phyloP scores from a whole-genome alignment of 2,797 vertebrate species.

The Hippoglossus hippoglossus region DNA sequence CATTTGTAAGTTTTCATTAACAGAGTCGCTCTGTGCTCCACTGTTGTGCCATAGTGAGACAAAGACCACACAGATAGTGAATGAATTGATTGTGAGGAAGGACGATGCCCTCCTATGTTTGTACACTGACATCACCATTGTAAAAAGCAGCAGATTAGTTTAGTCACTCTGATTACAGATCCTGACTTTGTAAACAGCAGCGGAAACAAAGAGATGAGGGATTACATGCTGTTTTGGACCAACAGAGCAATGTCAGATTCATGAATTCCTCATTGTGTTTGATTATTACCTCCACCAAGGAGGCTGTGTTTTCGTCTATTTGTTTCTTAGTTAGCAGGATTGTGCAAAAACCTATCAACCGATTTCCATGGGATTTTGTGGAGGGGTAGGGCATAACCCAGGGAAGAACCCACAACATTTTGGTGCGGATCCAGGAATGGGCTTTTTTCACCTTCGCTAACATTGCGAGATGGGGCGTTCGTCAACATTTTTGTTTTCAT shows the following conservation, averaged over 20 bases:
- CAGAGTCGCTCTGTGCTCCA: neutral
- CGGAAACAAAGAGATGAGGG: constrained; percentile 28
- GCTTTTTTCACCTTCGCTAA: too few species aligned
- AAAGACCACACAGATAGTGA: constrained; percentile 16
- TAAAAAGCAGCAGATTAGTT: constrained; percentile 24
- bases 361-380: too few species aligned
- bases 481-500: too few species aligned
- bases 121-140: constrained; percentile 36
- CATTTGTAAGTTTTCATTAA: constrained; percentile 32
- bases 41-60: constrained; percentile 9
- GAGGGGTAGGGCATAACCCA: too few species aligned
- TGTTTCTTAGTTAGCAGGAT: neutral
- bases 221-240: constrained; percentile 23
- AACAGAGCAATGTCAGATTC: constrained; percentile 3
- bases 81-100: constrained; percentile 19
- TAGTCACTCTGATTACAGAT: constrained; percentile 31
- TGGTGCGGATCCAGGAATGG: too few species aligned
- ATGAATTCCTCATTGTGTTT: constrained; percentile 9
- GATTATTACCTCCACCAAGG: neutral
- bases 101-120: constrained; percentile 52
- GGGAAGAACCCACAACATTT: too few species aligned
- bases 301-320: neutral
- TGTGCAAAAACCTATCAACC: too few species aligned
- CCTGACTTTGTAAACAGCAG: constrained; percentile 13
- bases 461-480: too few species aligned